Evolutionary conservation across 1,140 invertebrate genomes (phyloP).

Genomic region (Cydia amplana): DNA sequence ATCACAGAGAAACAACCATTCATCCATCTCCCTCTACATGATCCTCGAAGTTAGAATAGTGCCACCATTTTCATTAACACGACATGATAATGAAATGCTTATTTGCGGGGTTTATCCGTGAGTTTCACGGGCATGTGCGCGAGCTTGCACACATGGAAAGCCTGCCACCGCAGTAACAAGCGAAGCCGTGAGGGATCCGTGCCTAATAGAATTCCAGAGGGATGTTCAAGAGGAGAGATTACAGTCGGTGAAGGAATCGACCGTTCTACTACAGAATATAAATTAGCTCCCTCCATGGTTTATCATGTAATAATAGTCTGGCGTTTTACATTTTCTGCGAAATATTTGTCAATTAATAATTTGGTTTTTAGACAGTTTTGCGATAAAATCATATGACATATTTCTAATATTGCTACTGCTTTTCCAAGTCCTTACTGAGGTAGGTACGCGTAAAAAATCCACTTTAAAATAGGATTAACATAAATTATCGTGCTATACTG

Average conservation of each 20-base stretch:
- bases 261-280: conserved; percentile 19
- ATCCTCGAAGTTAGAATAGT: background rate
- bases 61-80: conserved; percentile 24
- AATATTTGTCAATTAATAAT: conserved; percentile 1
- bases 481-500: too few relatives aligned
- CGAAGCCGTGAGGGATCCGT: conserved; percentile 34
- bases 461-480: too few relatives aligned
- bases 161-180: conserved; percentile 25
- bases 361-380: background rate
- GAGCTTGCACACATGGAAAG: background rate
- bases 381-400: too few relatives aligned
- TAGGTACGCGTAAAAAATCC: too few relatives aligned
- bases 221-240: conserved; percentile 40
- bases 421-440: too few relatives aligned
- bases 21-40: background rate
- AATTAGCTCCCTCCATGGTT: conserved; percentile 21
- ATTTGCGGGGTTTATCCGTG: conserved; percentile 26
- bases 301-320: conserved; percentile 15
- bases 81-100: conserved; percentile 31
- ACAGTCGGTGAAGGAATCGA: conserved; percentile 29
- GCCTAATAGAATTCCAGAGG: conserved; percentile 43
- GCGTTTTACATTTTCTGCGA: background rate
- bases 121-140: conserved; percentile 1
- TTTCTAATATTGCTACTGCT: too few relatives aligned
- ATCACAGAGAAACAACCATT: background rate